phyloP scores from a whole-genome alignment of 2,888 invertebrate genomes.

The Ormyrus pomaceus region DNA sequence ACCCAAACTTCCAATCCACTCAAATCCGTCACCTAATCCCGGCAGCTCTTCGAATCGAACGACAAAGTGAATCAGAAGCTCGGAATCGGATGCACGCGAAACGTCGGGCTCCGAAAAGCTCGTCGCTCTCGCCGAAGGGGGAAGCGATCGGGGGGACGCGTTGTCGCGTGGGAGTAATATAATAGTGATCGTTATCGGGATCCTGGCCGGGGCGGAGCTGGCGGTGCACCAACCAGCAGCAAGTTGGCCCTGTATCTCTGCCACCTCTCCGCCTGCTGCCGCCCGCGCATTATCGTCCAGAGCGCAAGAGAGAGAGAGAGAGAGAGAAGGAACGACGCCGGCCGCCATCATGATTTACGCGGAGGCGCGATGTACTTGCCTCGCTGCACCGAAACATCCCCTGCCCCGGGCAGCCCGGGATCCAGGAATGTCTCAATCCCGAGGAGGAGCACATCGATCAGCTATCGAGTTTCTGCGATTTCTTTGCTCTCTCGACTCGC shows the following conservation, averaged over 20 bases:
- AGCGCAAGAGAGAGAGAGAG: background rate
- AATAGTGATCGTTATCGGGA: conserved; percentile 70
- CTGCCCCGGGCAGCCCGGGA: too few relatives aligned
- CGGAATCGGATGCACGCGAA: background rate
- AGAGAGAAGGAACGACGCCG: too few relatives aligned
- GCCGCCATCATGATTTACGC: conserved; percentile 41
- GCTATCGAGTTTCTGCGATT: too few relatives aligned
- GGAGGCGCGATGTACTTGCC: too few relatives aligned
- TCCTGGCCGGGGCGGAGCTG: conserved; percentile 69
- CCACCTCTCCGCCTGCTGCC: background rate
- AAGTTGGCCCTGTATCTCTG: conserved; percentile 17
- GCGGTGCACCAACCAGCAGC: conserved; percentile 67
- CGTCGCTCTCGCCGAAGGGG: background rate
- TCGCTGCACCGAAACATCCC: background rate
- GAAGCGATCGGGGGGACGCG: background rate
- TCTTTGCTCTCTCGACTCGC: too few relatives aligned
- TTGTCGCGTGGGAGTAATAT: conserved; percentile 69
- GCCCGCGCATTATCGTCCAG: background rate
- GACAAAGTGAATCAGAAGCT: background rate
- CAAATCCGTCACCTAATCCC: background rate
- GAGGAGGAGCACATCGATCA: too few relatives aligned
- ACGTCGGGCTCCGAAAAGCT: background rate
- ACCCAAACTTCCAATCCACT: too few relatives aligned
- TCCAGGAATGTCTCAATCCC: too few relatives aligned
- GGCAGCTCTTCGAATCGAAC: background rate